These are phyloP conservation scores for Drosophila barbarae DNA, from an alignment of 2,888 invertebrate species.

Conservation along the genomic window DNA sequence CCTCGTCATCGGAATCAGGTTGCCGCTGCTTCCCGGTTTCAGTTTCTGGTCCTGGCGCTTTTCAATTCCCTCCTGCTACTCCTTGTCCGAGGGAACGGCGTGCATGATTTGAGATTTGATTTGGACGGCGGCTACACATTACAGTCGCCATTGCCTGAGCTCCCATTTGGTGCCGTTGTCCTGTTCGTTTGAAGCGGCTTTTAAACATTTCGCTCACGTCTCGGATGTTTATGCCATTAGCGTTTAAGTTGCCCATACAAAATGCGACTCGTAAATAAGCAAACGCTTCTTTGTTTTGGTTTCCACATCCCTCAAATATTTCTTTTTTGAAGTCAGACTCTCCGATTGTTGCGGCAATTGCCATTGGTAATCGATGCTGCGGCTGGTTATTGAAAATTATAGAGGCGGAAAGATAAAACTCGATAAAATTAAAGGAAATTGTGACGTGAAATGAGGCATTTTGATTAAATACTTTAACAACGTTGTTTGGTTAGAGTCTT, in stretches of 20 bases:
- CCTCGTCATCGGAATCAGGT: conserved; percentile 20
- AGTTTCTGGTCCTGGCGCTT: conserved; percentile 30
- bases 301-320: conserved; percentile 23
- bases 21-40: conserved; percentile 10
- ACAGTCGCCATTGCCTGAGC: conserved; percentile 51
- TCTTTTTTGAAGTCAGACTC: conserved; percentile 1
- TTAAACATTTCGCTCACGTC: conserved; percentile 76
- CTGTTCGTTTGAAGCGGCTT: conserved; percentile 51
- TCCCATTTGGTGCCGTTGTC: conserved; percentile 26
- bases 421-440: conserved; percentile 21
- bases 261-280: conserved; percentile 70
- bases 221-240: conserved; percentile 79
- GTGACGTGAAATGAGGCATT: background rate
- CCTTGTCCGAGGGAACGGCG: conserved; percentile 42
- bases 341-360: conserved; percentile 43
- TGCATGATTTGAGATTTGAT: conserved; percentile 76
- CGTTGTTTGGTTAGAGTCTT: background rate
- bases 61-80: conserved; percentile 33
- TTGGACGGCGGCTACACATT: conserved; percentile 64
- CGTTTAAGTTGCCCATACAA: conserved; percentile 77
- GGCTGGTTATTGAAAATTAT: conserved; percentile 39
- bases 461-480: background rate
- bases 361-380: conserved; percentile 63
- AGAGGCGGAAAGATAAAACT: background rate
- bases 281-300: conserved; percentile 50